phyloP scores from a whole-genome alignment of 2,113 vertebrate genomes.

The Gobiocypris rarus region DNA sequence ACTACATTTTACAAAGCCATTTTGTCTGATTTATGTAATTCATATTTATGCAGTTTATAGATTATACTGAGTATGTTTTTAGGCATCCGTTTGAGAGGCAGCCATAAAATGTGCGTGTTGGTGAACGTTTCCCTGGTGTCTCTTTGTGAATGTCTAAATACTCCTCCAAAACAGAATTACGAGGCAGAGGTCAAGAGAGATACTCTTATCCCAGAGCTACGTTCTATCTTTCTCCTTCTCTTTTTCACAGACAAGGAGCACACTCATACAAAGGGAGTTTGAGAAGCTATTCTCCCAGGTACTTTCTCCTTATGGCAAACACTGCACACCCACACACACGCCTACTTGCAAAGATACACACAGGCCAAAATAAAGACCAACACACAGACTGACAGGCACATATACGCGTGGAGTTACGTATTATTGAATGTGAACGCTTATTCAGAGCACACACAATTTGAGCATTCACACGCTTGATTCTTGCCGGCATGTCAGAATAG shows the following conservation, averaged over 20 bases:
- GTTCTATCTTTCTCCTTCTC: slow-evolving; percentile 12
- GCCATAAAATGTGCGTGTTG: slow-evolving; percentile 16
- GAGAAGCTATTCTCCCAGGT: slow-evolving; percentile 55
- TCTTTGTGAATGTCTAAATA: slow-evolving; percentile 25
- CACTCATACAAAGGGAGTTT: slow-evolving; percentile 48
- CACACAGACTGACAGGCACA: slow-evolving; percentile 35
- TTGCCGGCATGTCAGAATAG: slow-evolving; percentile 3
- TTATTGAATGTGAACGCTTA: slow-evolving; percentile 26
- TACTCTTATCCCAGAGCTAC: slow-evolving; percentile 50
- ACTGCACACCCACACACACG: slow-evolving; percentile 52
- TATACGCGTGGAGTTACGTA: not conserved
- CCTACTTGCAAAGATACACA: slow-evolving; percentile 40
- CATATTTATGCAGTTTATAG: slow-evolving; percentile 3
- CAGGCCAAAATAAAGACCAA: slow-evolving; percentile 36
- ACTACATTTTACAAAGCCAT: not conserved
- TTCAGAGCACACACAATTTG: slow-evolving; percentile 30
- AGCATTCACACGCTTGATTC: slow-evolving; percentile 28
- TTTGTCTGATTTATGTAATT: slow-evolving; percentile 10
- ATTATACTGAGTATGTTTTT: slow-evolving; percentile 15
- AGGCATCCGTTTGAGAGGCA: slow-evolving; percentile 15
- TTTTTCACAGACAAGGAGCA: slow-evolving; percentile 33
- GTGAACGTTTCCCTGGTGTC: slow-evolving; percentile 7
- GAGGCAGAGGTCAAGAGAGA: slow-evolving; percentile 54
- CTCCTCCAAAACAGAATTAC: slow-evolving; percentile 44
- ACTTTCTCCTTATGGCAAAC: slow-evolving; percentile 52